Base-by-base conservation (phyloP, 2,113 vertebrate species). In the Apistogramma diplotaenia region DNA sequence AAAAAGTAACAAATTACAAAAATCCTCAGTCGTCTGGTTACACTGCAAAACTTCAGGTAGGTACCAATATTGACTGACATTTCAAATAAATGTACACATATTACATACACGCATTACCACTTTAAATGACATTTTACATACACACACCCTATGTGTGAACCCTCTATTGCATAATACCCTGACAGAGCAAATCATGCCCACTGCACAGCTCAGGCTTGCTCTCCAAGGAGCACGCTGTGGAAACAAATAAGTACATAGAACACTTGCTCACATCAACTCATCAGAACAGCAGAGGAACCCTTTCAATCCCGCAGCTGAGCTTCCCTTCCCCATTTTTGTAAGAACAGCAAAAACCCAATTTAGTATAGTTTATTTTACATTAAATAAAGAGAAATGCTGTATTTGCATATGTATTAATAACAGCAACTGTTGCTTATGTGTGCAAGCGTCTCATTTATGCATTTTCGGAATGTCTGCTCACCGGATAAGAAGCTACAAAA, bases 141-240 rank as follows among this genome's bases (percentile, higher is more conserved):
- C 10, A 74, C 58, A 73, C 21, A 23, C 58, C 21, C 61, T 16
- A 2, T n/a, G 16, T 27, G 51, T 8, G 15, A 56, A 81, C 27
- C 62, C 9, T 70, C 21, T 13, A 9, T 54, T 71, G 58, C 29
- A 73, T 54, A 46, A 82, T 11, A 18, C 16, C 11, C 35, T 7
- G 23, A 60, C n/a, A 58, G 15, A 27, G 40, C 35, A 27, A n/a
- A 59, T 51, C 65, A 21, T 53, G n/a, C 53, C 67, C 27, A 61
- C 62, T 35, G 60, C 1, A 33, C 23, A 79, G 60, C 1, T 59
- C 25, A 16, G 62, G 16, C 25, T 81, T 8, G 43, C 21, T 40
- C 33, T 62, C 82, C 77, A 12, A 74, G 6, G 90, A 87, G 73
- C 57, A 23, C 57, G 72, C 57, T 21, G 29, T 76, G 78, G 75